Percentiles rank a stretch among this genome's conserved stretches.
These are phyloP conservation scores for Drosophila malerkotliana DNA, from an alignment of 1,140 invertebrate genomes.

Conservation along the genomic window DNA sequence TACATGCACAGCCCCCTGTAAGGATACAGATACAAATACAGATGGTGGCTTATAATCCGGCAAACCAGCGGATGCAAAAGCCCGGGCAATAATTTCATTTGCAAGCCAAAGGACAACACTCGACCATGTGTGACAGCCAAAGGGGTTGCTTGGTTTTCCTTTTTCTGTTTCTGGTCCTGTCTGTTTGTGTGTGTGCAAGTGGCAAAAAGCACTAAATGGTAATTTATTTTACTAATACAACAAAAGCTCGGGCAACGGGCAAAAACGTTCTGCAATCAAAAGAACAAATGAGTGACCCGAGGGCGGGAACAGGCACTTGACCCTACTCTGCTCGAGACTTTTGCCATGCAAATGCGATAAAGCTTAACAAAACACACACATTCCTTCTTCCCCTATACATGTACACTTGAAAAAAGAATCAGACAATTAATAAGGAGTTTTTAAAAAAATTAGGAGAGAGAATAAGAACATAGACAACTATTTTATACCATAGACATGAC, in stretches of 20 bases:
- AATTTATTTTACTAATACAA: constrained; percentile 83
- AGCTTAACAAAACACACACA: constrained; percentile 70
- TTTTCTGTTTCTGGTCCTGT: background rate
- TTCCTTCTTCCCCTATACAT: background rate
- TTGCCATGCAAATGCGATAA: constrained; percentile 79
- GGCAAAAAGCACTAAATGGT: constrained; percentile 82
- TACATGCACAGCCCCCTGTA: background rate
- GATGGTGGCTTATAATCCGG: constrained; percentile 69
- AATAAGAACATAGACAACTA: too few species aligned
- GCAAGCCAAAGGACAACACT: constrained; percentile 76
- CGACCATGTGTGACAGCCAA: constrained; percentile 75
- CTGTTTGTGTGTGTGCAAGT: constrained; percentile 41
- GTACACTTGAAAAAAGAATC: constrained; percentile 1
- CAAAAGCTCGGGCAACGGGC: constrained; percentile 61
- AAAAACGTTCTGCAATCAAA: constrained; percentile 79
- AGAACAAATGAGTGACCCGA: constrained; percentile 81
- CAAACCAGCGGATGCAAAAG: constrained; percentile 71
- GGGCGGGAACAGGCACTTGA: constrained; percentile 72
- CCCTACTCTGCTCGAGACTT: constrained; percentile 42
- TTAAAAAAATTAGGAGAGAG: too few species aligned
- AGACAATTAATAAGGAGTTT: too few species aligned
- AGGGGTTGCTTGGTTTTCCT: constrained; percentile 6
- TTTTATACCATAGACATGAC: too few species aligned
- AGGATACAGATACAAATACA: constrained; percentile 14
- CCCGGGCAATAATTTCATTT: constrained; percentile 81